Evolutionary conservation across 2,113 vertebrate species (phyloP).

Genomic region (Phyllopteryx taeniolatus): DNA sequence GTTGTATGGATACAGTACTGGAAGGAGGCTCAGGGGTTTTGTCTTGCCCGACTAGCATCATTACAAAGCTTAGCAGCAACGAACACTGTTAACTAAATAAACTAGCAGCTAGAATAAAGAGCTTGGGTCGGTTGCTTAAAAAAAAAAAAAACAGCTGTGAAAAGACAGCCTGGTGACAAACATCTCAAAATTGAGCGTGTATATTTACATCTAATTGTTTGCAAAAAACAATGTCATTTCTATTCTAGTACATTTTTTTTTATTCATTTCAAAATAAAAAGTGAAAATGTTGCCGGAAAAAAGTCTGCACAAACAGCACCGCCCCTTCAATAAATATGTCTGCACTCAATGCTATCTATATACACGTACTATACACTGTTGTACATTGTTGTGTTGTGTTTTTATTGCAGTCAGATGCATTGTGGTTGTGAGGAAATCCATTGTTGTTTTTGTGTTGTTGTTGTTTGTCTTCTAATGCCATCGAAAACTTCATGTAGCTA

Average conservation of each 20-base stretch:
- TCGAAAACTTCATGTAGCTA: constrained; percentile 1
- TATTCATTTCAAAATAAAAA: constrained; percentile 58
- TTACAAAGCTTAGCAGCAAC: constrained; percentile 38
- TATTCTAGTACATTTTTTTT: constrained; percentile 39
- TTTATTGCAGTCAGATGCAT: constrained; percentile 76
- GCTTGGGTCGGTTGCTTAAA: constrained; percentile 41
- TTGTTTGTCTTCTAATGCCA: constrained; percentile 2
- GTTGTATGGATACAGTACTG: constrained; percentile 25
- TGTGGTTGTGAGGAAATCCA: constrained; percentile 69
- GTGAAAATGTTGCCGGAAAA: neutral
- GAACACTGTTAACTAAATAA: constrained; percentile 62
- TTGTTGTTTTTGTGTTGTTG: constrained; percentile 30
- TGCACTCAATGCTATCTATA: constrained; percentile 80
- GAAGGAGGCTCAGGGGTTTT: constrained; percentile 68
- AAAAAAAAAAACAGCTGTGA: constrained; percentile 60
- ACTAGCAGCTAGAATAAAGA: constrained; percentile 73
- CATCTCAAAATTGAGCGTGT: constrained; percentile 58
- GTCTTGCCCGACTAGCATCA: constrained; percentile 63
- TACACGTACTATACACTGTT: constrained; percentile 85
- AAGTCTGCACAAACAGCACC: constrained; percentile 59
- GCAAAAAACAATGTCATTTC: constrained; percentile 57
- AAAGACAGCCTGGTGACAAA: constrained; percentile 67
- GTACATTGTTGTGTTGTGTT: constrained; percentile 66
- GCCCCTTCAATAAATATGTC: constrained; percentile 90
- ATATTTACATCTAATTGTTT: constrained; percentile 66